Conservation (phyloP, 2,888 invertebrate species). For the Microplitis deprimator region DNA sequence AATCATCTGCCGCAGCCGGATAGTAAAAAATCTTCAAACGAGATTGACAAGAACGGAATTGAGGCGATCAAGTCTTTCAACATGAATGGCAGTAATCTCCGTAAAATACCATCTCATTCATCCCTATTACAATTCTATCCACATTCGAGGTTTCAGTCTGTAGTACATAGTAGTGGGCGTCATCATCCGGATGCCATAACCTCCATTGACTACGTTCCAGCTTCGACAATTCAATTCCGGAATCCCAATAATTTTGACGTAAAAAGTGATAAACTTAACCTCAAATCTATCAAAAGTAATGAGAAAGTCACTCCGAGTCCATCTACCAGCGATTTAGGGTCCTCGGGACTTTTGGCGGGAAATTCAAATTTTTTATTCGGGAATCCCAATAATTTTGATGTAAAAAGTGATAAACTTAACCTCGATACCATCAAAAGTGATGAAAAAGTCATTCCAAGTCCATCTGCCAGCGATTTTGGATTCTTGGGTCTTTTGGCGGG, state of each 20-base stretch:
- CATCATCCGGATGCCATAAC: conserved; percentile 7
- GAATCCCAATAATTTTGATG: not conserved
- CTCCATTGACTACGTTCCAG: not conserved
- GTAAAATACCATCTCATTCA: conserved; percentile 15
- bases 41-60: not conserved
- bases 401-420: not conserved
- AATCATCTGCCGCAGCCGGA: not conserved
- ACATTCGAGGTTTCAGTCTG: not conserved
- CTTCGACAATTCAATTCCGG: not conserved
- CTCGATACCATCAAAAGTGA: too few relatives aligned
- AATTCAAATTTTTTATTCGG: not conserved
- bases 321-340: not conserved
- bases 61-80: not conserved
- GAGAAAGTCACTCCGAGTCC: too few relatives aligned
- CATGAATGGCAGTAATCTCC: conserved; percentile 23
- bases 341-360: too few relatives aligned
- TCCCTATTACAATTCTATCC: not conserved
- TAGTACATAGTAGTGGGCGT: not conserved
- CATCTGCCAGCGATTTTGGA: not conserved
- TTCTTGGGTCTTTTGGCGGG: too few relatives aligned
- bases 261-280: not conserved
- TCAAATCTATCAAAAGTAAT: too few relatives aligned
- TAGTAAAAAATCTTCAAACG: not conserved
- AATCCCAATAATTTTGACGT: conserved; percentile 3
- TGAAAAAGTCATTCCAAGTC: too few relatives aligned